Conservation (phyloP, 2,888 invertebrate species). For the Hirtodrosophila trivittata region DNA sequence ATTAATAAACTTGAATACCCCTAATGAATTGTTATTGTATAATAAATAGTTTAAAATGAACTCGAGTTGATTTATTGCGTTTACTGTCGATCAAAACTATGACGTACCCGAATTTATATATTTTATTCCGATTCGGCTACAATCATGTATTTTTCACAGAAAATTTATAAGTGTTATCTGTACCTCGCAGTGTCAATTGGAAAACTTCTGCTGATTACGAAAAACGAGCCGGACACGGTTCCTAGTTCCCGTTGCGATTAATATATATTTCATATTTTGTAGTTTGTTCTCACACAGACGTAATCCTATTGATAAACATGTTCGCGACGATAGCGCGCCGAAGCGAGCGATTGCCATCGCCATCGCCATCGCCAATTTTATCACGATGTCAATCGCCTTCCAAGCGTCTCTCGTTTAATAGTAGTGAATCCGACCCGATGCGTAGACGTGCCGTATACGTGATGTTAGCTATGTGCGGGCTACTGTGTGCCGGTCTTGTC, state of each 20-base stretch:
- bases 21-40: neutral
- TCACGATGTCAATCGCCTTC: constrained; percentile 12
- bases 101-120: too few species aligned
- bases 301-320: constrained; percentile 6
- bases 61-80: too few species aligned
- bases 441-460: constrained; percentile 59
- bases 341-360: neutral
- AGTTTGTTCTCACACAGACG: too few species aligned
- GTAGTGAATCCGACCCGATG: constrained; percentile 43
- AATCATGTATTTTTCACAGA: too few species aligned
- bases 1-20: neutral
- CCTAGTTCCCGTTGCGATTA: too few species aligned
- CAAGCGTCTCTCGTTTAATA: neutral
- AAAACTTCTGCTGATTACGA: too few species aligned
- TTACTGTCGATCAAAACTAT: neutral
- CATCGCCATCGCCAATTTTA: neutral
- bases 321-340: constrained; percentile 32
- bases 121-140: too few species aligned
- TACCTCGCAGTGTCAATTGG: too few species aligned
- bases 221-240: too few species aligned
- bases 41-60: too few species aligned
- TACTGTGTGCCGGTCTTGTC: constrained; percentile 38
- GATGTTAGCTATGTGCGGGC: constrained; percentile 56
- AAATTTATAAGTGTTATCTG: too few species aligned
- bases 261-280: too few species aligned